Percentiles rank a stretch among this genome's conserved stretches.
Evolutionary conservation across 2,113 vertebrate genomes (phyloP).

Genomic region (Gorsachius goisagi): DNA sequence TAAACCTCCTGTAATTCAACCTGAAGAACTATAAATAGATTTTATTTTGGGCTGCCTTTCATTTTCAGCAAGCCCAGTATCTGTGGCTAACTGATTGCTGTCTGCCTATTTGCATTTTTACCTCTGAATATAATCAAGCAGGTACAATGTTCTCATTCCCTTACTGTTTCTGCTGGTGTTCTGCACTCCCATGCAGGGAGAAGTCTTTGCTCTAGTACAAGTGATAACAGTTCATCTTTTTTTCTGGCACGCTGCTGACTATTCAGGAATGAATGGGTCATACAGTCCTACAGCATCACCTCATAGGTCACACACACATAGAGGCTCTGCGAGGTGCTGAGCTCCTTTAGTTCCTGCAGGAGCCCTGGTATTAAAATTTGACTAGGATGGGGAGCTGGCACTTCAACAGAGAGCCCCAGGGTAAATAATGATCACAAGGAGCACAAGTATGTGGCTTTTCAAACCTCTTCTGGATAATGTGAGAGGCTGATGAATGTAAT

Average conservation of each 20-base stretch:
- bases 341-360: not conserved
- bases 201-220: not conserved
- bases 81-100: not conserved
- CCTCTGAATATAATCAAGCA: not conserved
- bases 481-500: slow-evolving; percentile 27
- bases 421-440: slow-evolving; percentile 9
- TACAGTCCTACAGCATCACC: not conserved
- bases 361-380: not conserved
- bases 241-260: not conserved
- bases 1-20: not conserved
- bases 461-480: not conserved
- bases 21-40: not conserved
- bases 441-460: not conserved
- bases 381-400: not conserved
- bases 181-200: not conserved
- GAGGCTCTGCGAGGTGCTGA: not conserved
- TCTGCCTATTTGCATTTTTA: not conserved
- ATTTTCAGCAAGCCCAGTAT: not conserved
- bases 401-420: not conserved
- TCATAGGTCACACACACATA: not conserved
- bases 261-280: not conserved
- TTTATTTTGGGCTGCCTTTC: not conserved
- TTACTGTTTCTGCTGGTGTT: not conserved
- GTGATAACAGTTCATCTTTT: not conserved
- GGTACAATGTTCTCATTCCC: not conserved